Percentiles rank a stretch among this genome's conserved stretches.
Conservation (phyloP, 2,888 invertebrate genomes). For the Clepsis dumicolana region DNA sequence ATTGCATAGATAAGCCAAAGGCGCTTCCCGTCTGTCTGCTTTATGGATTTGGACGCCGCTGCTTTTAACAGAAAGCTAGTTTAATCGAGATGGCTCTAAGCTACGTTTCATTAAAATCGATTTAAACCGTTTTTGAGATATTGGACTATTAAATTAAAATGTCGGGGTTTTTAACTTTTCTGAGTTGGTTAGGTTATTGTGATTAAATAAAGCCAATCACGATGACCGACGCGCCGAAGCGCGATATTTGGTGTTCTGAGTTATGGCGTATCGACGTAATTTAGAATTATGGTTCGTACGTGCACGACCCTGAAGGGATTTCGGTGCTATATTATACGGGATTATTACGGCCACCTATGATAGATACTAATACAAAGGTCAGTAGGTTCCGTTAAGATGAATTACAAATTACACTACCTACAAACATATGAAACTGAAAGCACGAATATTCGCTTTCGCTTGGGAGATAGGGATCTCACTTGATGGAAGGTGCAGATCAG, state of each 20-base stretch:
- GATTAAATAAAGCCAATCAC: not conserved
- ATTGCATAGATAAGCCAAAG: no score
- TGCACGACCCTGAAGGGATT: not conserved
- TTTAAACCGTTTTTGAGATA: no score
- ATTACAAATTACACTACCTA: not conserved
- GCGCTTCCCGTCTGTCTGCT: no score
- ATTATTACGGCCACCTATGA: conserved; percentile 9
- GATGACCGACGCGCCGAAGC: conserved; percentile 4
- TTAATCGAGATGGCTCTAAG: no score
- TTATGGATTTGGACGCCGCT: no score
- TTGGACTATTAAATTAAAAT: no score
- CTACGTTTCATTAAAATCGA: no score
- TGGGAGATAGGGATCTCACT: no score
- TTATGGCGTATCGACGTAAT: conserved; percentile 20
- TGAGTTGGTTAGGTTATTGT: not conserved
- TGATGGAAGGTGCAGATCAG: no score
- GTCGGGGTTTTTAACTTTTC: no score
- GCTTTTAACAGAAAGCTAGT: no score
- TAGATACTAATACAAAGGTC: conserved; percentile 1
- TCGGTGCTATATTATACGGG: not conserved
- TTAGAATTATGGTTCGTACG: conserved; percentile 11
- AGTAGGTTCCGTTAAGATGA: not conserved
- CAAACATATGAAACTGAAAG: not conserved
- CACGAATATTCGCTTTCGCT: not conserved
- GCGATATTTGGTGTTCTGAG: conserved; percentile 24